phyloP scores from a whole-genome alignment of 2,113 vertebrate genomes.

The Poecile atricapillus region DNA sequence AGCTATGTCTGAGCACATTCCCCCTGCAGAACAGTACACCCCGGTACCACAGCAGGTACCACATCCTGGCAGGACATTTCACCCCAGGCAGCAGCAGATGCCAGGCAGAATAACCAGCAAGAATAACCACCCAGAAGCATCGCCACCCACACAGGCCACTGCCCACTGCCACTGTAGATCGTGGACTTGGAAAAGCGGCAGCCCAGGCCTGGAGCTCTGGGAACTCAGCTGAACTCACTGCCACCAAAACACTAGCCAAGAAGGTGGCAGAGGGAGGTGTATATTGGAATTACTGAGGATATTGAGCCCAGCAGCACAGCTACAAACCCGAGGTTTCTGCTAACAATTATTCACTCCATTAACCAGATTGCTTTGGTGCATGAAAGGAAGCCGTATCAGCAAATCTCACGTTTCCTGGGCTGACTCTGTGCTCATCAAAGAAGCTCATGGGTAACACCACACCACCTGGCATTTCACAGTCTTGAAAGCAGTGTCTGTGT shows the following conservation, averaged over 20 bases:
- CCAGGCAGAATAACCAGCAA: background rate
- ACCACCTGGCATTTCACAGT: background rate
- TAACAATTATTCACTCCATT: slow-evolving; percentile 7
- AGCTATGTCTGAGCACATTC: background rate
- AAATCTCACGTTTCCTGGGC: background rate
- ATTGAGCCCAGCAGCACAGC: background rate
- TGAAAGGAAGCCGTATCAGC: background rate
- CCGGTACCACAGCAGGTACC: background rate
- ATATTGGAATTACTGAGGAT: background rate
- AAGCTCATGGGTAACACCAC: background rate
- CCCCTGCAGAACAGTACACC: background rate
- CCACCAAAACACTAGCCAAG: background rate
- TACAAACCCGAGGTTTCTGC: background rate
- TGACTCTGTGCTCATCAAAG: background rate
- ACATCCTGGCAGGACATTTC: background rate
- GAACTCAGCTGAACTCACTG: slow-evolving; percentile 6
- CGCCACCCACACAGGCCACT: background rate
- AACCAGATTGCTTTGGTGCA: background rate
- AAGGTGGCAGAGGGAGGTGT: background rate
- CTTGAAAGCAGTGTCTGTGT: background rate
- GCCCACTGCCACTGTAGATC: background rate
- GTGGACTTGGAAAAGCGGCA: background rate
- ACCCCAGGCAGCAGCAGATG: background rate
- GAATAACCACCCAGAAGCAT: background rate
- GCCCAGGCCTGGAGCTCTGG: background rate